Conservation (phyloP, 2,113 vertebrate species). For the Heterochromis multidens region DNA sequence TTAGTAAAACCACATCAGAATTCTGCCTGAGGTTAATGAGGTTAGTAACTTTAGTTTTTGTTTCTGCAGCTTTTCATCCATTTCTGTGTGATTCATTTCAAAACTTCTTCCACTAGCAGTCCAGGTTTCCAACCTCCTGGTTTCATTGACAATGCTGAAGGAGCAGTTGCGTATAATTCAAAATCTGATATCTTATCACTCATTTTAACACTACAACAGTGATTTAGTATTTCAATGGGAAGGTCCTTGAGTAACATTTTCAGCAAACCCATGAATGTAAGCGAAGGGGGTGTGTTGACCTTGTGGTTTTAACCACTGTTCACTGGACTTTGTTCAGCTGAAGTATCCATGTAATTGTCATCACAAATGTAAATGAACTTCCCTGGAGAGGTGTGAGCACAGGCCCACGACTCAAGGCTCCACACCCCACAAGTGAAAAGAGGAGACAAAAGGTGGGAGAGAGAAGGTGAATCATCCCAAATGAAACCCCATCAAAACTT, state of each 20-base stretch:
- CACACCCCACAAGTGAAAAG: slow-evolving; percentile 38
- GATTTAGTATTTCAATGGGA: neutral
- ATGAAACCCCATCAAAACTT: slow-evolving; percentile 3
- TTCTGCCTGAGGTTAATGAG: neutral
- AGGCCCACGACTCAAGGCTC: neutral
- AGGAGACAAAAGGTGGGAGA: slow-evolving; percentile 15
- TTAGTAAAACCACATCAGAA: neutral
- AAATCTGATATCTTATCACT: neutral
- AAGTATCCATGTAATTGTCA: slow-evolving; percentile 46
- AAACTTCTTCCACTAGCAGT: neutral
- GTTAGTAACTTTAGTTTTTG: neutral
- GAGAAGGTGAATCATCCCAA: neutral
- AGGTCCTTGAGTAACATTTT: neutral
- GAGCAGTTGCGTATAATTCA: neutral
- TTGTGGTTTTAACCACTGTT: neutral
- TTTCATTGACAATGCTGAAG: neutral
- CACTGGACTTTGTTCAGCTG: slow-evolving; percentile 4
- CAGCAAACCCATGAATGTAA: neutral
- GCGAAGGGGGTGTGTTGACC: neutral
- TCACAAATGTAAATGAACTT: slow-evolving; percentile 63
- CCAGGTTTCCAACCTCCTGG: neutral
- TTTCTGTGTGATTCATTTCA: neutral
- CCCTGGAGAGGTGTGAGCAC: slow-evolving; percentile 29
- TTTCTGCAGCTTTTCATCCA: neutral
- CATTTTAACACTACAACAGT: slow-evolving; percentile 1